These are phyloP conservation scores for Calidris pugnax DNA, from an alignment of 2,113 vertebrate genomes.

Conservation along the genomic window DNA sequence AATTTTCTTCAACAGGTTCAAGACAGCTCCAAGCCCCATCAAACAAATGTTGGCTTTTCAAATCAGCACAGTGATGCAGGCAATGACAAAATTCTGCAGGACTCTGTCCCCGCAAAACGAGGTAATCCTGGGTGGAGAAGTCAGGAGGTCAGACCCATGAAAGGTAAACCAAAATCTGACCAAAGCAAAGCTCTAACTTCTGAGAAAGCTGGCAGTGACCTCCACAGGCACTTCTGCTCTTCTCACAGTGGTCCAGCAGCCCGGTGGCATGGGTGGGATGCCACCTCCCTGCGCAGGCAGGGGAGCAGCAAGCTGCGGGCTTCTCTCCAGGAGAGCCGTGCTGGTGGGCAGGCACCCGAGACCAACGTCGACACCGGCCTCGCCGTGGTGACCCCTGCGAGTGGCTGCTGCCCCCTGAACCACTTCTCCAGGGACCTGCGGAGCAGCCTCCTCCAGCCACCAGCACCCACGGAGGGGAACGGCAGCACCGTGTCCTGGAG, in stretches of 20 bases:
- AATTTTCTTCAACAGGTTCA: conserved; percentile 78
- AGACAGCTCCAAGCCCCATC: conserved; percentile 53
- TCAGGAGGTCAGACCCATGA: background rate
- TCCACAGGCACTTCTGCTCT: conserved; percentile 63
- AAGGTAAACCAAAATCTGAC: background rate
- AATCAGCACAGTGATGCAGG: background rate
- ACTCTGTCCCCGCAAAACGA: background rate
- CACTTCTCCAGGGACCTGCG: conserved; percentile 17
- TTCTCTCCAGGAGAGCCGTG: background rate
- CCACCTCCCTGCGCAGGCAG: background rate
- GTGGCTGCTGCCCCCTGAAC: background rate
- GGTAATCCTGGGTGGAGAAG: background rate
- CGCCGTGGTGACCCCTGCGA: background rate
- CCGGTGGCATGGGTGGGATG: background rate
- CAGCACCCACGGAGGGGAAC: background rate
- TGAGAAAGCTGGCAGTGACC: conserved; percentile 42
- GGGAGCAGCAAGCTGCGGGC: background rate
- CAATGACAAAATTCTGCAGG: background rate
- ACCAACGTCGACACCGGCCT: conserved; percentile 89
- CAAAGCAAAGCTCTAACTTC: background rate
- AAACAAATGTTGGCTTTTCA: conserved; percentile 62
- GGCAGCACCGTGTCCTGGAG: background rate
- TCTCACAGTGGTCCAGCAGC: conserved; percentile 39
- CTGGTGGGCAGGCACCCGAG: conserved; percentile 67
- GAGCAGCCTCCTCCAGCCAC: background rate